phyloP scores from a whole-genome alignment of 2,797 vertebrate species.

The Choloepus didactylus region DNA sequence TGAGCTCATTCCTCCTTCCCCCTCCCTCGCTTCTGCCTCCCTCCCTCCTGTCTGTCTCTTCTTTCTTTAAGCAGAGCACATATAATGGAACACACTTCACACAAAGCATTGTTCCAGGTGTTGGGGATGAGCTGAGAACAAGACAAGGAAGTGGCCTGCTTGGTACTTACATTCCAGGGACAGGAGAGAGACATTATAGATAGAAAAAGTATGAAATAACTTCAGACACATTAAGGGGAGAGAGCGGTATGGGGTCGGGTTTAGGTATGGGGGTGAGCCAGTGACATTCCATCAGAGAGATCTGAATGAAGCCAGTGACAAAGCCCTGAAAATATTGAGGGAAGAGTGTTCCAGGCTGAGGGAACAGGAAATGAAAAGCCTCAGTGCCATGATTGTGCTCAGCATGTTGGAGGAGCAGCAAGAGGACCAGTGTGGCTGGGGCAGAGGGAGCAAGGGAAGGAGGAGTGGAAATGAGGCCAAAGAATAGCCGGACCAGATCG shows the following conservation, averaged over 20 bases:
- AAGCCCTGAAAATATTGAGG: not conserved
- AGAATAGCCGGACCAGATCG: not conserved
- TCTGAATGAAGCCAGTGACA: not conserved
- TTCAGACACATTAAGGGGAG: not conserved
- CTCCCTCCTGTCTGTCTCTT: not conserved
- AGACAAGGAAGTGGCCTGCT: not conserved
- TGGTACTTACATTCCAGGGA: not conserved
- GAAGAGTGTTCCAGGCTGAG: not conserved
- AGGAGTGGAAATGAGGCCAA: not conserved
- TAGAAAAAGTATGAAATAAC: not conserved
- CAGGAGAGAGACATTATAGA: not conserved
- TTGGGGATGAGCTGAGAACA: not conserved
- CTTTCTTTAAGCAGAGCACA: not conserved
- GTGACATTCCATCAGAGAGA: not conserved
- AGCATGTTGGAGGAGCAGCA: not conserved
- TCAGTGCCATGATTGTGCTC: not conserved
- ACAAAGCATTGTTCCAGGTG: not conserved
- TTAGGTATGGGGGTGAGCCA: not conserved
- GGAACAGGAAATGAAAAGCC: not conserved
- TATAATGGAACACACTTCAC: not conserved
- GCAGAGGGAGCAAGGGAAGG: rapidly evolving
- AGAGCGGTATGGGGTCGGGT: no score
- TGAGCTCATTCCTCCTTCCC: not conserved
- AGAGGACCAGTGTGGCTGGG: not conserved
- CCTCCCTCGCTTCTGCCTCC: not conserved